A percentile compares a stretch with the other conserved stretches of the same genome.
These are phyloP conservation scores for Delphinapterus leucas DNA, from an alignment of 2,113 vertebrate species.

Conservation along the genomic window DNA sequence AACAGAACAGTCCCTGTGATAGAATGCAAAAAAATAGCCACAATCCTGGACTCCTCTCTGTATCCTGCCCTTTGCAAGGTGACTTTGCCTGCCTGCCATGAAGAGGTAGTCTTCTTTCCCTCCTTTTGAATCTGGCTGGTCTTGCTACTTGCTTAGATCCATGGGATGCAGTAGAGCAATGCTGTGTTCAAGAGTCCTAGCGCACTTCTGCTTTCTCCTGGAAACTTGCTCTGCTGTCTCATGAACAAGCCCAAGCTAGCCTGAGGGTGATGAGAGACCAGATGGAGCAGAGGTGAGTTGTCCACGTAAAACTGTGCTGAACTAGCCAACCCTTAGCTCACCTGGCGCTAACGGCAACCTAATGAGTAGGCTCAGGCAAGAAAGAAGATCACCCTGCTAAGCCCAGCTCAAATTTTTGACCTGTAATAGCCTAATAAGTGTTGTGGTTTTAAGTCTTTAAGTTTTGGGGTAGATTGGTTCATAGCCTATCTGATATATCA, in stretches of 20 bases:
- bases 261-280: neutral
- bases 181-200: neutral
- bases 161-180: neutral
- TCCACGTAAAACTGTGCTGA: accelerated
- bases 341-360: too few relatives aligned
- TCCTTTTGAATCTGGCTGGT: neutral
- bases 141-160: neutral
- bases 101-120: neutral
- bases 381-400: neutral
- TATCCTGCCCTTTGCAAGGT: neutral
- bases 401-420: neutral
- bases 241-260: neutral
- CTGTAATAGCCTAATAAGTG: neutral
- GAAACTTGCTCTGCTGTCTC: too few relatives aligned
- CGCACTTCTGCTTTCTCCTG: neutral
- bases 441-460: neutral
- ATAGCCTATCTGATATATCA: neutral
- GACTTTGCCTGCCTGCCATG: neutral
- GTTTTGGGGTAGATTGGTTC: neutral
- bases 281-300: neutral
- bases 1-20: neutral
- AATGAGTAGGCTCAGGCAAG: neutral
- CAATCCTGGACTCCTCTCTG: neutral
- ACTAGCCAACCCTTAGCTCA: neutral
- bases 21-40: neutral